Conservation (phyloP, 1,140 invertebrate genomes). For the Diorhabda sublineata region DNA sequence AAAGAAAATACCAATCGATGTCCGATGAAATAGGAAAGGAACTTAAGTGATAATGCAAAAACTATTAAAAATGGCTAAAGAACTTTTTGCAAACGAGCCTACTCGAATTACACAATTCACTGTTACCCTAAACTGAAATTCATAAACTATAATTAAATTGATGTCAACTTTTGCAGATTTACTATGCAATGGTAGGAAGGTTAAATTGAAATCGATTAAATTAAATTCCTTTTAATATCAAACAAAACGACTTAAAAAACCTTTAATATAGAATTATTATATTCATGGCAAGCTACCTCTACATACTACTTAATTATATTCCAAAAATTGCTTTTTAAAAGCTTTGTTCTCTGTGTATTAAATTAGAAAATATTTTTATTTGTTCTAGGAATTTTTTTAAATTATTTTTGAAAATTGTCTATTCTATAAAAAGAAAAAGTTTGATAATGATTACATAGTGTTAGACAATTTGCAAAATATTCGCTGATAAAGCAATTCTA, state of each 20-base stretch:
- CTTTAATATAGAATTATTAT: background rate
- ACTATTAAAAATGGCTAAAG: background rate
- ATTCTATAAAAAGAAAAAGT: too few species aligned
- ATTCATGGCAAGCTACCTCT: constrained; percentile 4
- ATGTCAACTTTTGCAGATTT: too few species aligned
- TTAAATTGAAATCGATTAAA: too few species aligned
- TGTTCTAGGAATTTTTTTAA: too few species aligned
- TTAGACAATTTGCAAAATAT: too few species aligned
- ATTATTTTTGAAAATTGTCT: too few species aligned
- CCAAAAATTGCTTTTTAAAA: background rate
- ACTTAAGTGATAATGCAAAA: background rate
- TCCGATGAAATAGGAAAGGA: background rate
- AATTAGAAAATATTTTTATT: too few species aligned
- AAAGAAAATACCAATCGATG: background rate
- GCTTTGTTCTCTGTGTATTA: too few species aligned
- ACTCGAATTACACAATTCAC: background rate
- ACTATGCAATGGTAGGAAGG: too few species aligned
- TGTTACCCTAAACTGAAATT: background rate
- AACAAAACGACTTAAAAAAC: background rate
- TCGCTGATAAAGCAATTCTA: too few species aligned
- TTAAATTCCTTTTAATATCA: too few species aligned
- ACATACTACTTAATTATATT: background rate
- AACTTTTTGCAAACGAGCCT: background rate
- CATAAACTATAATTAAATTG: background rate
- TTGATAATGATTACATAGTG: too few species aligned